Evolutionary conservation across 2,888 invertebrate species (phyloP).

Genomic region (Agrochola lychnidis): DNA sequence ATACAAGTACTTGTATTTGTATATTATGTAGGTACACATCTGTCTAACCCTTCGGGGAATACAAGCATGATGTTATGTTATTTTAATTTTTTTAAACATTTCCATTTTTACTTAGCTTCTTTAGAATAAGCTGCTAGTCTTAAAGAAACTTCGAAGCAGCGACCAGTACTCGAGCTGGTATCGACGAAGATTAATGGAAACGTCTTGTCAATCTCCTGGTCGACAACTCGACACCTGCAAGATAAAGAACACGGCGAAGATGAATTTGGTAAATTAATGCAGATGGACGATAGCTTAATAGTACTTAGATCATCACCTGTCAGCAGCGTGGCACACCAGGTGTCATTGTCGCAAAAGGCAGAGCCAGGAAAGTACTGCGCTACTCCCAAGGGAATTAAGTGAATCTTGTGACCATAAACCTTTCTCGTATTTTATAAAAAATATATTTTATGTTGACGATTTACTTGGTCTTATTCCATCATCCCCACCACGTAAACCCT

Average conservation of each 20-base stretch:
- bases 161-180: slow-evolving; percentile 10
- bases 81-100: neutral
- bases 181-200: slow-evolving; percentile 62
- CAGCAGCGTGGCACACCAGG: too few species aligned
- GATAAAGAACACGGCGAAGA: slow-evolving; percentile 55
- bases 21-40: too few species aligned
- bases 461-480: too few species aligned
- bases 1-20: too few species aligned
- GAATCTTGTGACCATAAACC: too few species aligned
- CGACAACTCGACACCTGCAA: slow-evolving; percentile 41
- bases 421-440: too few species aligned
- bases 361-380: too few species aligned
- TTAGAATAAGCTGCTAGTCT: neutral
- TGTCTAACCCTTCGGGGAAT: neutral
- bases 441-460: too few species aligned
- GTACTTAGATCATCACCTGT: neutral
- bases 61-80: too few species aligned
- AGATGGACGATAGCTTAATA: neutral
- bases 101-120: neutral
- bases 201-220: slow-evolving; percentile 47
- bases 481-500: too few species aligned
- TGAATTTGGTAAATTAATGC: slow-evolving; percentile 46
- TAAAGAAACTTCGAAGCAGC: slow-evolving; percentile 2
- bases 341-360: too few species aligned
- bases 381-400: too few species aligned